Base-by-base conservation (phyloP, 2,113 vertebrate genomes). In the Phaethornis superciliosus region DNA sequence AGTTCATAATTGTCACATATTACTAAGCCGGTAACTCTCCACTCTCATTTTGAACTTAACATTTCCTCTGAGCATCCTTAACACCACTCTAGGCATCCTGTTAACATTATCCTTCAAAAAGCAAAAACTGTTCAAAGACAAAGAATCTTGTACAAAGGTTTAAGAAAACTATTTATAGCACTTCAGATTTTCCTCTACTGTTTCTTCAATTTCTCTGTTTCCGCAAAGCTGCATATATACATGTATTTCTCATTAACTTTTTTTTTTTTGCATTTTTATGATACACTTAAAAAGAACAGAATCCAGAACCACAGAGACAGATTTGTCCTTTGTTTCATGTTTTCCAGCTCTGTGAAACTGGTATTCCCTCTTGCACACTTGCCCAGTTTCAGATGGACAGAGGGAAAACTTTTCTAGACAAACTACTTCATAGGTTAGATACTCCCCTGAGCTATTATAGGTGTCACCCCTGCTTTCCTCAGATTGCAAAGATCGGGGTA, bases 371-470 rank as follows among this genome's bases (percentile, higher is more conserved):
- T 78, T 55, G 33, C 19, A 42, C 5, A 21, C 52, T 69, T 65
- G 13, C 0, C 12, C 12, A 15, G 17, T 28, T 78, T 75, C 35
- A 49, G n/a, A 19, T 15, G 37, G 4, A 11, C 3, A 0, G 22
- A 70, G 8, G 14, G 8, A 37, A 59, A 44, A 2, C 40, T n/a
- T 42, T 64, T 24, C 30, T 23, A 28, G 23, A 44, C 5, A 67
- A 44, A 37, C 6, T 47, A 6, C 6, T 9, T 67, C 27, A 17
- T 9, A 33, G 26, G 9, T 67, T 32, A 91, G 16, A 23, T 35
- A 10, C 4, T 21, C 22, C 71, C n/a, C 58, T 84, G 23, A 59
- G 14, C 32, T 19, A 21, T 5, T 32, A 1, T 2, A 58, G 17
- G 6, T 55, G 49, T 12, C 32, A 72, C 9, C 19, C 4, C 3